Base-by-base conservation (phyloP, 1,140 invertebrate species). In the Brachionus manjavacas region DNA sequence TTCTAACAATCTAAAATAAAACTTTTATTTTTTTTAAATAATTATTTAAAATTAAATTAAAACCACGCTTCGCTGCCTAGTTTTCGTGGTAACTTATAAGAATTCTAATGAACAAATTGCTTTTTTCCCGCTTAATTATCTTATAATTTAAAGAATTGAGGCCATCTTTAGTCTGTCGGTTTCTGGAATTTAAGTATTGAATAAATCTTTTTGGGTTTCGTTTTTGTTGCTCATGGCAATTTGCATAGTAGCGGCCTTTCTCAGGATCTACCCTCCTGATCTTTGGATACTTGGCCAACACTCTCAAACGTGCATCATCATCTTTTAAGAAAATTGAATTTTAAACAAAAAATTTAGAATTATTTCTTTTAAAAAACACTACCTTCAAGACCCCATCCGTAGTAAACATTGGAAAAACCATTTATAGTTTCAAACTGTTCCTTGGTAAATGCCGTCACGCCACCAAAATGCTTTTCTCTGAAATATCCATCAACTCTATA, bases 311-410 rank as follows among this genome's bases (percentile, higher is more conserved):
- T n/a, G 52, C 79, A 39, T 81, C 79, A 68, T 81, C 79, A 35
- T 81, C 79, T 81, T 49, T 35, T 35, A 6, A 35, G 28, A 76
- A 28, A 28, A 25, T 68, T 12, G 39, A 72, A 72, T 20, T 72
- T n/a, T n/a, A n/a, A n/a, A n/a, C n/a, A n/a, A n/a, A n/a, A 72
- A 39, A 3, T 1, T 31, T 31, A 2, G 4, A 31, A 31, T 4
- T 31, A 12, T 11, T 23, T 12, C 8, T 76, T 49, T 6, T 14
- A 25, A 14, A 11, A 23, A 20, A 7, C 31, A 7, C 31, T 28
- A 76, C 72, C 79, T 68, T 81, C 79, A 23, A 81, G 52, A 28
- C 91, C 94, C 85, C 85, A 85, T 12, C 85, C 85, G 4, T 35
- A 85, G 64, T 85, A 85, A 7, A 66, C 39, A 64, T 85, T 85